Evolutionary conservation across 2,113 vertebrate genomes (phyloP).

Genomic region (Tragelaphus imberbis): DNA sequence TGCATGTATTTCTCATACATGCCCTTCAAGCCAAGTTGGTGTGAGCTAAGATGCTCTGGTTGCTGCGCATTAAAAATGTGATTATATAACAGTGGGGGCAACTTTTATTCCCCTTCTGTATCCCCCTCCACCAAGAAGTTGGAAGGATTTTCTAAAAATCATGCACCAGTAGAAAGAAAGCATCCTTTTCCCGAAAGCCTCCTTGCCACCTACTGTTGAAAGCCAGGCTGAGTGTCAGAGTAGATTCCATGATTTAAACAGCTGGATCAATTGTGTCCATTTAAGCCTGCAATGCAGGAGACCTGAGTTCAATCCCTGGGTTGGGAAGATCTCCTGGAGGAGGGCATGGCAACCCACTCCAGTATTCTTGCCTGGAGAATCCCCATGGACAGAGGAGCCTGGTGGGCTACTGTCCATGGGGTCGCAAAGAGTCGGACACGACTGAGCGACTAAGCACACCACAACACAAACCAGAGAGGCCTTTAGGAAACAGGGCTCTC

Average conservation of each 20-base stretch:
- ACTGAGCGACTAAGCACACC: not conserved
- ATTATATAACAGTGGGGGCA: not conserved
- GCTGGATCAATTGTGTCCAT: not conserved
- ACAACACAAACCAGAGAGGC: not conserved
- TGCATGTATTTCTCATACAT: not conserved
- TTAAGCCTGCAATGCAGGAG: not conserved
- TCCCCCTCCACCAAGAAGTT: not conserved
- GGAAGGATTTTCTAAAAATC: not conserved
- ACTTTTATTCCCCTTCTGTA: rapidly evolving
- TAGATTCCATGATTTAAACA: not conserved
- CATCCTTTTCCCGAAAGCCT: not conserved
- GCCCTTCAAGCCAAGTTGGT: not conserved
- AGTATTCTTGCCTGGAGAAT: not conserved
- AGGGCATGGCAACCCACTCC: not conserved
- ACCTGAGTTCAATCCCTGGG: not conserved
- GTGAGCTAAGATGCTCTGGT: not conserved
- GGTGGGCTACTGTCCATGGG: not conserved
- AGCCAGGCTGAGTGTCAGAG: not conserved
- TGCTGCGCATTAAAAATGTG: rapidly evolving
- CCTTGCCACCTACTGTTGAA: not conserved
- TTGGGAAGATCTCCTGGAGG: not conserved
- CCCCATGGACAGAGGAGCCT: not conserved
- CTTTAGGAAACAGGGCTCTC: not conserved
- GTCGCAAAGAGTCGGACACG: rapidly evolving
- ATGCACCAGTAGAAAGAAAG: not conserved